Percentiles rank a stretch among this genome's conserved stretches.
These are phyloP conservation scores for Vidua chalybeata DNA, from an alignment of 2,113 vertebrate species.

Conservation along the genomic window DNA sequence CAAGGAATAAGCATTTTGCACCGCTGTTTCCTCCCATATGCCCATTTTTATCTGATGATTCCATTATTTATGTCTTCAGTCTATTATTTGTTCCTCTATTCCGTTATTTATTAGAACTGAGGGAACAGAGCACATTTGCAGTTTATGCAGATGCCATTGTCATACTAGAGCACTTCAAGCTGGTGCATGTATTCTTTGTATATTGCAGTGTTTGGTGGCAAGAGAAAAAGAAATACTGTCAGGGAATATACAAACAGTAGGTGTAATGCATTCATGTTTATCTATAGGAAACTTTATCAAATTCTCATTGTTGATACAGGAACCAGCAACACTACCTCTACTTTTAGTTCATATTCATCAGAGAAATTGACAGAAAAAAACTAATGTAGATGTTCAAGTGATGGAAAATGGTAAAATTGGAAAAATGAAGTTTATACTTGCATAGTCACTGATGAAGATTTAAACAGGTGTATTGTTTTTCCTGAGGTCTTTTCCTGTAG, in stretches of 20 bases:
- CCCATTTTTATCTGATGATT: neutral
- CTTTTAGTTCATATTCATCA: neutral
- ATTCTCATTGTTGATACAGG: neutral
- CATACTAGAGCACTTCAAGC: neutral
- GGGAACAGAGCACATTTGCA: neutral
- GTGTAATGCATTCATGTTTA: neutral
- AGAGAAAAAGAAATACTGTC: neutral
- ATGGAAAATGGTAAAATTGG: neutral
- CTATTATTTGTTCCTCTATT: neutral
- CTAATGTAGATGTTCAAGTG: neutral
- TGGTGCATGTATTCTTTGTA: neutral
- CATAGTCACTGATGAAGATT: neutral
- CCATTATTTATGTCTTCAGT: neutral
- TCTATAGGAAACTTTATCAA: neutral
- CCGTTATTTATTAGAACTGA: neutral
- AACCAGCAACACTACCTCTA: neutral
- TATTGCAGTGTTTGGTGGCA: neutral
- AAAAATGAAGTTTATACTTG: neutral
- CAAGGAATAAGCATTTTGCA: neutral
- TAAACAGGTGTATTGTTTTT: neutral
- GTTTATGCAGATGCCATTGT: neutral
- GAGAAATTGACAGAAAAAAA: neutral
- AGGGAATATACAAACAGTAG: neutral
- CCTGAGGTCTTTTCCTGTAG: neutral
- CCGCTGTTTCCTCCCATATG: neutral